Base-by-base conservation (phyloP, 2,888 invertebrate species). In the Ormyrus pomaceus region DNA sequence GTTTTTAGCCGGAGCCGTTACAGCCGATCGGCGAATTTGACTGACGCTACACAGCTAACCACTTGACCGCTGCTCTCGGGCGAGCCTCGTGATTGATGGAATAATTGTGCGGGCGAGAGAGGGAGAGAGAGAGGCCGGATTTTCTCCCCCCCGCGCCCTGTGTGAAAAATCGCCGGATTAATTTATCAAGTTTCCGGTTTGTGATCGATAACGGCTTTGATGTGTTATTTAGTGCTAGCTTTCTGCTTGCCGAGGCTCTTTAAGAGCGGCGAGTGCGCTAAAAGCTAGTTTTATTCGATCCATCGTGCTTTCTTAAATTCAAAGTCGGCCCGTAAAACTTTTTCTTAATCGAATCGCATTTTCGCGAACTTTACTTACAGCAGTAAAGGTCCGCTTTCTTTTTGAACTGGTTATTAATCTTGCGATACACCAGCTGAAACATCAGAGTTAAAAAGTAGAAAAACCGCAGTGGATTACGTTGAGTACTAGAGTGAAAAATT, bases 21-120 rank as follows among this genome's bases (percentile, higher is more conserved):
- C 48, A 50, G 55, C 10, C 85, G 85, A 84, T 85, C 85, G 80
- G 81, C 84, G 85, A 79, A 86, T 86, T 88, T 89, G 90, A 90
- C 86, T 89, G 90, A 88, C 89, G 87, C 83, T 87, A 90, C 90
- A 90, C 88, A 88, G 86, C 87, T 89, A 89, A 88, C 90, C 90
- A 90, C 90, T 90, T 90, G 90, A 90, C 90, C 90, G 85, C 87
- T 84, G 86, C 87, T 86, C 83, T 82, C 81, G 75, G 53, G 3
- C 34, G 62, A 11, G 9, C 80, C 74, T 77, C 83, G 84, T 89
- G 89, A 90, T 89, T 89, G 90, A 90, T 90, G 85, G 87, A 89
- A 88, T 89, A 88, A 90, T 90, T 89, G 88, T 86, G 72, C 34
- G 11, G 10, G 5, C n/a, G 55, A 46, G 45, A 13, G 48, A 0